Conservation (phyloP, 1,140 invertebrate species). For the Cyclargus thomasi region DNA sequence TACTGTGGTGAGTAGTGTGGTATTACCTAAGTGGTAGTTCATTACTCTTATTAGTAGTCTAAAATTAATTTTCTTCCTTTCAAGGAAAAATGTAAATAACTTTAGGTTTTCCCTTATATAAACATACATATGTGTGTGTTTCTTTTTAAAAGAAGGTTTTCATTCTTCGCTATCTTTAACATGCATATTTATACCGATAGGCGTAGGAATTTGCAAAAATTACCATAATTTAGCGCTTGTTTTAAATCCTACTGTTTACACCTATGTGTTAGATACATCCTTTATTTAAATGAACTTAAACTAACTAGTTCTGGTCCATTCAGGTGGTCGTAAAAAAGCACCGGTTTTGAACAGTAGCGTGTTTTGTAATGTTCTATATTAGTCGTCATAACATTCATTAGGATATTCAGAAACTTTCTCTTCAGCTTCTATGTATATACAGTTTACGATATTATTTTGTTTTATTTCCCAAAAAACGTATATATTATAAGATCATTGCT, state of each 20-base stretch:
- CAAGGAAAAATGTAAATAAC: no score
- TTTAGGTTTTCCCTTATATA: no score
- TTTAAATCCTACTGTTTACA: not conserved
- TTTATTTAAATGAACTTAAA: not conserved
- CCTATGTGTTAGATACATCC: not conserved
- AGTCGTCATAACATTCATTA: not conserved
- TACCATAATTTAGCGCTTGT: not conserved
- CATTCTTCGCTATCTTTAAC: not conserved
- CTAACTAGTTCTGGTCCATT: not conserved
- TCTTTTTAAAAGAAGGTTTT: not conserved
- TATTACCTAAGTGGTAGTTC: no score
- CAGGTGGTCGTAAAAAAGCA: not conserved
- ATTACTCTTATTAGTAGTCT: no score
- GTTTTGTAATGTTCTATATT: not conserved
- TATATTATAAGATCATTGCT: no score
- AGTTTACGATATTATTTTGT: not conserved
- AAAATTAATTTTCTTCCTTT: no score
- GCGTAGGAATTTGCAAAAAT: not conserved
- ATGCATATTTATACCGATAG: not conserved
- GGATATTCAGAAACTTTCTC: not conserved
- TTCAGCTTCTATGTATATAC: not conserved
- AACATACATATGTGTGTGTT: no score
- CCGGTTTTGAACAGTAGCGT: not conserved
- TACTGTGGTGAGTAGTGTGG: no score
- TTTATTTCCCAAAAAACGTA: no score